Evolutionary conservation across 2,113 vertebrate species (phyloP).

Genomic region (Synchiropus splendidus): DNA sequence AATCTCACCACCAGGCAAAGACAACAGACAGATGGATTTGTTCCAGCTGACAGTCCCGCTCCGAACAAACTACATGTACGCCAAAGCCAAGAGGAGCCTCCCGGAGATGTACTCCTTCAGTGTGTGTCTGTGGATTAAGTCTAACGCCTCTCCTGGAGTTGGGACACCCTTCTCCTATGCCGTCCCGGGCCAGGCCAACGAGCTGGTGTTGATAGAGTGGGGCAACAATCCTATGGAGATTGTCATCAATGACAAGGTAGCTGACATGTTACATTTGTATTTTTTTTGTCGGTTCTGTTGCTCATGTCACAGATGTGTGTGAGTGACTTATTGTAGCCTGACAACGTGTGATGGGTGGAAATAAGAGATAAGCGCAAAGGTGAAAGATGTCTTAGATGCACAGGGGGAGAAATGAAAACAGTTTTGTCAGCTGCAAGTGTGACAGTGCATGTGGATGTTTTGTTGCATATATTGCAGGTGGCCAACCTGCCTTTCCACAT

Average conservation of each 20-base stretch:
- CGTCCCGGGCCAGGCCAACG: constrained; percentile 86
- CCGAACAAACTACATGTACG: constrained; percentile 98
- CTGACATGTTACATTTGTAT: neutral
- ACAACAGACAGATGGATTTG: constrained; percentile 78
- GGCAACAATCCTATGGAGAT: constrained; percentile 96
- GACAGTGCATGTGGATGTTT: neutral
- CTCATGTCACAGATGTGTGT: too few species aligned
- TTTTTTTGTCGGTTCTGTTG: constrained; percentile 9
- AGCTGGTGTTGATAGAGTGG: constrained; percentile 96
- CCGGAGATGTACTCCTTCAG: constrained; percentile 97
- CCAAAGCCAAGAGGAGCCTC: constrained; percentile 89
- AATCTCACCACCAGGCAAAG: constrained; percentile 59
- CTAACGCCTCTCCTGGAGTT: constrained; percentile 85
- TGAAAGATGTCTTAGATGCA: constrained; percentile 16
- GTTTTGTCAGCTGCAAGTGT: constrained; percentile 3
- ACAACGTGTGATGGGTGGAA: too few species aligned
- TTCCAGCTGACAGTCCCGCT: constrained; percentile 93
- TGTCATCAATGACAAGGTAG: constrained; percentile 95
- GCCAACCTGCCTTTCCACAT: constrained; percentile 90
- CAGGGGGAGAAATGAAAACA: constrained; percentile 7
- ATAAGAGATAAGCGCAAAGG: neutral
- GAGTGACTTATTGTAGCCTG: constrained; percentile 4
- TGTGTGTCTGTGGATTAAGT: constrained; percentile 94
- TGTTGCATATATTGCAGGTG: constrained; percentile 63
- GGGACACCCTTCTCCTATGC: constrained; percentile 94